Percentiles rank a stretch among this genome's conserved stretches.
Evolutionary conservation across 2,113 vertebrate genomes (phyloP).

Genomic region (Jaculus jaculus): DNA sequence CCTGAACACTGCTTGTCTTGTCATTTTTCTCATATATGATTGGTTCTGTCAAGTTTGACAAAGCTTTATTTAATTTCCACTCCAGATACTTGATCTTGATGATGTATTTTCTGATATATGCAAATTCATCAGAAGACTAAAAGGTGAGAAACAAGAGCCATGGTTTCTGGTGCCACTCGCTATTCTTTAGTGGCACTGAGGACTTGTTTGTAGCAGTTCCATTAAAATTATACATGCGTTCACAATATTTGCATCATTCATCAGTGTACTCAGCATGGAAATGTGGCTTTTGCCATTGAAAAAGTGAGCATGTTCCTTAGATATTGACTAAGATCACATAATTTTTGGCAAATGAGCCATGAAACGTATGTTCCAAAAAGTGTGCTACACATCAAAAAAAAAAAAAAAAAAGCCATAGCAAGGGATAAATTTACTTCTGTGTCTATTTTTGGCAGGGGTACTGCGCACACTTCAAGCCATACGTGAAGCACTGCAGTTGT

Average conservation of each 20-base stretch:
- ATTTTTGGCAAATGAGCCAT: constrained; percentile 81
- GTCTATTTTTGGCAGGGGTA: constrained; percentile 73
- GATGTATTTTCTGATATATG: constrained; percentile 88
- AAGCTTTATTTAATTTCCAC: constrained; percentile 90
- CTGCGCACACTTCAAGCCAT: constrained; percentile 67
- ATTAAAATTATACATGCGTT: constrained; percentile 79
- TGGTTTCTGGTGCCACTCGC: constrained; percentile 76
- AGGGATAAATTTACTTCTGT: constrained; percentile 53
- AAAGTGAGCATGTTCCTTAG: constrained; percentile 79
- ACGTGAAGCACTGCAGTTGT: neutral
- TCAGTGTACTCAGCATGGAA: constrained; percentile 72
- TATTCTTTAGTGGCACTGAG: constrained; percentile 78
- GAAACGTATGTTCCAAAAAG: constrained; percentile 83
- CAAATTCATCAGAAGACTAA: constrained; percentile 85
- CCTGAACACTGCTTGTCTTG: constrained; percentile 89
- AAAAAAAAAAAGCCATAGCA: constrained; percentile 63
- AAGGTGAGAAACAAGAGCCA: constrained; percentile 84
- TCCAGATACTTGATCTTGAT: constrained; percentile 88
- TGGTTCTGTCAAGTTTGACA: constrained; percentile 91
- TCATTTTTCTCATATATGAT: constrained; percentile 88
- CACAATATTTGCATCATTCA: constrained; percentile 83
- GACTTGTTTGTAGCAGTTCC: constrained; percentile 78
- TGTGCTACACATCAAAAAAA: constrained; percentile 73
- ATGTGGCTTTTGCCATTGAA: constrained; percentile 83
- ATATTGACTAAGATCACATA: constrained; percentile 82